Evolutionary conservation across 2,888 invertebrate species (phyloP).

Genomic region (Nasonia oneida): DNA sequence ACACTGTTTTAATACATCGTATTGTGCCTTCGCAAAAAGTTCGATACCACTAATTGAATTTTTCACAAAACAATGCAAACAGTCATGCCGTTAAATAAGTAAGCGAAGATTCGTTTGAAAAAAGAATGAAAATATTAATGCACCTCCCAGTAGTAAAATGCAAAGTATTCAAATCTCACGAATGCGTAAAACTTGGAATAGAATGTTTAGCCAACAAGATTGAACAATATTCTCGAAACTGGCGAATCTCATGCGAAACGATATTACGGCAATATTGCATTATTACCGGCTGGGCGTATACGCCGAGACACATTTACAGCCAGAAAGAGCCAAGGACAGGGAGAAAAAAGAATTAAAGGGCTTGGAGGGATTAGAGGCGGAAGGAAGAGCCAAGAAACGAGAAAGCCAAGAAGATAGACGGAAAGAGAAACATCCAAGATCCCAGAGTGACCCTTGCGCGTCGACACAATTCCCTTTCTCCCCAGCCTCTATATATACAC

Average conservation of each 20-base stretch:
- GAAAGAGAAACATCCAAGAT: conserved; percentile 28
- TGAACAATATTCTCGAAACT: conserved; percentile 1
- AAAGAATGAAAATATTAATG: neutral
- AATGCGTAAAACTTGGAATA: neutral
- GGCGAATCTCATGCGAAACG: neutral
- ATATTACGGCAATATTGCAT: conserved; percentile 5
- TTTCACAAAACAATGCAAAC: neutral
- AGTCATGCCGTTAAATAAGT: no score
- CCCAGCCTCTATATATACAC: neutral
- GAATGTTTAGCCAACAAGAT: neutral
- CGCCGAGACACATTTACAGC: neutral
- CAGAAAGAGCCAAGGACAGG: neutral
- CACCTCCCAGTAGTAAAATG: neutral
- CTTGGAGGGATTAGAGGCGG: neutral
- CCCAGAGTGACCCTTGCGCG: conserved; percentile 14
- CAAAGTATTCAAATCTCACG: neutral
- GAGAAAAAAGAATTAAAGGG: conserved; percentile 1
- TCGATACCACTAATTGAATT: neutral
- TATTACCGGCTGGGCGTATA: neutral
- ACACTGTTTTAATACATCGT: neutral
- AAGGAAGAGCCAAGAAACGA: neutral
- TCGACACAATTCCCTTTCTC: conserved; percentile 8
- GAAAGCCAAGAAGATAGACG: neutral
- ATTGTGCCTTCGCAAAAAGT: neutral
- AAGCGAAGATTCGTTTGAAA: neutral